Evolutionary conservation across 2,797 vertebrate genomes (phyloP), one percentile per base, ranked within the genome.

Genomic region (Miichthys miiuy): DNA sequence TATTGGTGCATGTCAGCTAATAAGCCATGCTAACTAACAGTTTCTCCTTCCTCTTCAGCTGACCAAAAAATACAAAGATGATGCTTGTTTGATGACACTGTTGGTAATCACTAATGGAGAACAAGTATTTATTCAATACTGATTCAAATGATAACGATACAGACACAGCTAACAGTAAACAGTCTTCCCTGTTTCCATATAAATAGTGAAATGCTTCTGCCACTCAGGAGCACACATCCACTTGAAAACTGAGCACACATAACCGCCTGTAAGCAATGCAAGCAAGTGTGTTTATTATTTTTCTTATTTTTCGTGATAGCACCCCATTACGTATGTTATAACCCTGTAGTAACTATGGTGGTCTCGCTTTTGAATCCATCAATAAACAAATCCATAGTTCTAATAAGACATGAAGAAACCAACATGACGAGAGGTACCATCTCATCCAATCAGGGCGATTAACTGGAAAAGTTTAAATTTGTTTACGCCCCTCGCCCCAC

Each of bases 391-490:
- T 51, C 21, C 42, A 60, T 41, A 16, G 1, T 63, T 77, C 0
- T 6, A 38, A 41, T 56, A 42, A 72, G 20, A 54, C 3, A 38
- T 27, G 0, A 38, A 47, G 9, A 69, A 38, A 52, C 67, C 16
- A 74, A 54, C 21, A 30, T 0, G 1, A n/a, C 9, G 38, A 30
- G 20, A 77, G 13, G 25, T 4, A 8, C 42, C 8, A 52, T 70
- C 6, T 50, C 20, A 47, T 68, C 46, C 48, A 48, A 74, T 77
- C 58, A 30, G 17, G 3, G 23, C 0, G 11, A 79, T 68, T 77
- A 48, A 68, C 44, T 27, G 61, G 62, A 82, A 79, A 79, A 79
- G 41, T 46, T 54, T 3, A 25, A 30, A 61, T 68, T 56, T 52
- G 5, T 56, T 27, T 27, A 27, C 46, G 47, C 72, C 48, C 41